A percentile compares a stretch with the other conserved stretches of the same genome.
These are phyloP conservation scores for Ceratina australensis DNA, from an alignment of 1,140 invertebrate genomes.

Conservation along the genomic window DNA sequence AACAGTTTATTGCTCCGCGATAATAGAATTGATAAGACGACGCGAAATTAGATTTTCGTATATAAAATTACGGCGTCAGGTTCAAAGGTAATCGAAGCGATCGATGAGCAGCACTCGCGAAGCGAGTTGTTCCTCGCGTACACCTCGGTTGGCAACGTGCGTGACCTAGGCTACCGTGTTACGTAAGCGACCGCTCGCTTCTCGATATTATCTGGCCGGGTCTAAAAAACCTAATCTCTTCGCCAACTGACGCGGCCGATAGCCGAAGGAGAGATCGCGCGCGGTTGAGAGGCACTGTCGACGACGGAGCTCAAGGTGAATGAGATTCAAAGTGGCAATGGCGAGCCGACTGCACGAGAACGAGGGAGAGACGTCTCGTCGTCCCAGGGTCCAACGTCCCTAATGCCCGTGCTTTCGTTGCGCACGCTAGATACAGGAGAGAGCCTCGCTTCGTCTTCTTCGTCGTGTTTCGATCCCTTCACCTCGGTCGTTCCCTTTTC, in stretches of 20 bases:
- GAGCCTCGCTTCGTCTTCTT: conserved; percentile 29
- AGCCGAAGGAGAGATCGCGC: background rate
- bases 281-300: conserved; percentile 73
- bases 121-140: conserved; percentile 6
- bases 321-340: conserved; percentile 76
- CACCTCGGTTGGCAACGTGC: conserved; percentile 32
- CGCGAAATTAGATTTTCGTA: too few relatives aligned
- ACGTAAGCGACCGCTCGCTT: conserved; percentile 23
- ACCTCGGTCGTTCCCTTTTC: conserved; percentile 15
- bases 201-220: conserved; percentile 27
- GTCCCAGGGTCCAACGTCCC: conserved; percentile 66
- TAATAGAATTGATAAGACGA: too few relatives aligned
- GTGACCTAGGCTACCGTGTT: conserved; percentile 44
- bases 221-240: conserved; percentile 30
- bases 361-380: conserved; percentile 57
- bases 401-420: conserved; percentile 64
- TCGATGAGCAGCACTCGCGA: too few relatives aligned
- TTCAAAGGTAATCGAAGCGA: too few relatives aligned
- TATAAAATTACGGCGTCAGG: too few relatives aligned
- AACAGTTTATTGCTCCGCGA: too few relatives aligned
- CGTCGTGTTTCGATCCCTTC: conserved; percentile 6
- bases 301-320: conserved; percentile 76
- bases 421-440: conserved; percentile 37
- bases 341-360: conserved; percentile 61
- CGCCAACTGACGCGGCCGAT: background rate